These are phyloP conservation scores for Seira musarum DNA, from an alignment of 2,888 invertebrate species.

Conservation along the genomic window DNA sequence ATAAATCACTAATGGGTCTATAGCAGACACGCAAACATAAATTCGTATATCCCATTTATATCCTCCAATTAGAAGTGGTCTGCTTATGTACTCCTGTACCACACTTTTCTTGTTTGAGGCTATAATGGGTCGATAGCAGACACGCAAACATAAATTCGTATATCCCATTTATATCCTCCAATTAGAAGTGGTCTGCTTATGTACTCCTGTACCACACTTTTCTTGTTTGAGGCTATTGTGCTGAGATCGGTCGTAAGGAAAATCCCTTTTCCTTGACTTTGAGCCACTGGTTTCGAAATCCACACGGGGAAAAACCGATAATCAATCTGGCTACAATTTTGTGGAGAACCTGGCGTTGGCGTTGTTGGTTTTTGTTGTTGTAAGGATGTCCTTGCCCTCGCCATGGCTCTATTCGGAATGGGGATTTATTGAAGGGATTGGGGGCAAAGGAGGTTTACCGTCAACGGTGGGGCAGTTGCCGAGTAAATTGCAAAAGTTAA, in stretches of 20 bases:
- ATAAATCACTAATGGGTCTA: conserved; percentile 89
- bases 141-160: conserved; percentile 91
- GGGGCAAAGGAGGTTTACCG: too few relatives aligned
- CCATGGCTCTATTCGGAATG: conserved; percentile 10
- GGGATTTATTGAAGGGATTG: conserved; percentile 14
- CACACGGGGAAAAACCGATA: conserved; percentile 73
- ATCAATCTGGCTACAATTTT: background rate
- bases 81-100: conserved; percentile 85
- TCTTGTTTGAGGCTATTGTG: conserved; percentile 83
- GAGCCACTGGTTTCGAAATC: conserved; percentile 91
- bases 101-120: conserved; percentile 84
- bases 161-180: conserved; percentile 90
- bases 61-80: conserved; percentile 85
- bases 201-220: conserved; percentile 86
- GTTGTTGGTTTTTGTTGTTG: conserved; percentile 27
- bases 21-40: conserved; percentile 91
- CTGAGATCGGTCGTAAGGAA: conserved; percentile 83
- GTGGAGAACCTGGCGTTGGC: background rate
- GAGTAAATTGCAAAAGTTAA: conserved; percentile 7
- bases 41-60: conserved; percentile 91
- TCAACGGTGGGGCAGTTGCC: too few relatives aligned
- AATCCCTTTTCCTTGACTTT: conserved; percentile 88
- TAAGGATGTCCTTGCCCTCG: background rate
- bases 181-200: conserved; percentile 84
- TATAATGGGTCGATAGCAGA: conserved; percentile 90